Base-by-base conservation (phyloP, 2,888 invertebrate genomes). In the Tolmerus cingulatus region DNA sequence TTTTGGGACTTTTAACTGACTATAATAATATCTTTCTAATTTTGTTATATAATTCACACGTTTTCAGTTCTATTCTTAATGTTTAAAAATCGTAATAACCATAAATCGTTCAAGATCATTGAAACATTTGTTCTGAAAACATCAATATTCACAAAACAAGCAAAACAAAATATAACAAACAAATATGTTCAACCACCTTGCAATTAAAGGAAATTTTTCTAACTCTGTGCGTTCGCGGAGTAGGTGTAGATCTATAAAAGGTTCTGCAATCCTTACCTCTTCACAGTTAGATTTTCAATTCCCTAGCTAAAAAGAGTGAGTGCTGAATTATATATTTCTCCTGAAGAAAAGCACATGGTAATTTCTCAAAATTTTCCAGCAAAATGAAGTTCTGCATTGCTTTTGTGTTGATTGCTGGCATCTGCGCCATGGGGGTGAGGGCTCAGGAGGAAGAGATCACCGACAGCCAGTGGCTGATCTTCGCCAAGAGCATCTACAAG, bases 371-470 rank as follows among this genome's bases (percentile, higher is more conserved):
- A 14, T 46, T 78, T 78, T 43, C 0, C 34, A 81, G 81, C 14
- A 81, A 81, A 3, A 81, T 81, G 81, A 81, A 81, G n/a, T 55
- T 81, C 55, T 14, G 34, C 30, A 27, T 81, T 8, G n/a, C 81
- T 81, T 81, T 81, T 55, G 16, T 81, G 1, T 14, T 81, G 23
- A 51, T 81, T 30, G 81, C 81, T 43, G 81, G 81, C 19, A 12
- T 81, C 27, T 55, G 51, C 19, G 81, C 51, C 19, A 51, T 55
- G 9, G 27, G n/a, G 12, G 55, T 55, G 14, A 34, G n/a, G n/a
- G 55, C 51, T 7, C 23, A 16, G 14, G 30, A 27, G 5, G 55
- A 81, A 34, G 27, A 78, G 19, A 43, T 43, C 19, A 78, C 37
- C 9, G 78, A 81, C 0, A 81, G 81, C 9, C 51, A 43, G 30